Evolutionary conservation across 1,140 invertebrate genomes (phyloP).

Genomic region (Papilio aristodemus): DNA sequence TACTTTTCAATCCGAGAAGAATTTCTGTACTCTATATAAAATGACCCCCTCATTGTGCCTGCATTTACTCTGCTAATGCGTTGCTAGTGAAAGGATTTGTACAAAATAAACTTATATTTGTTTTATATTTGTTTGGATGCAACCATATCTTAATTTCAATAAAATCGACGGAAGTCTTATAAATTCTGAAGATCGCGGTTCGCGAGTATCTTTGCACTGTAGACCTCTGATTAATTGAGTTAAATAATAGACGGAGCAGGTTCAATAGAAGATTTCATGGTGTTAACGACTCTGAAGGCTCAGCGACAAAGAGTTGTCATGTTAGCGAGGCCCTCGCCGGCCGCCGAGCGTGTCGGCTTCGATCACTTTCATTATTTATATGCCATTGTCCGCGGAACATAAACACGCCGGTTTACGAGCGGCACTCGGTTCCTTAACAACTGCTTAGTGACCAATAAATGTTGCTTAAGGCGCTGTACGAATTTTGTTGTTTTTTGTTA

Average conservation of each 20-base stretch:
- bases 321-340: not conserved
- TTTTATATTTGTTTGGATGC: too few relatives aligned
- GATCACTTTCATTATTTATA: slow-evolving; percentile 73
- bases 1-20: too few relatives aligned
- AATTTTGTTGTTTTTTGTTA: slow-evolving; percentile 61
- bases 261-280: not conserved
- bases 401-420: slow-evolving; percentile 60
- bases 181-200: too few relatives aligned
- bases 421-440: slow-evolving; percentile 58
- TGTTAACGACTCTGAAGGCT: slow-evolving; percentile 6
- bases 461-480: slow-evolving; percentile 49
- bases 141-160: too few relatives aligned
- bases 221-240: not conserved
- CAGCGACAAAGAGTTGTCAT: not conserved
- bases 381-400: slow-evolving; percentile 61
- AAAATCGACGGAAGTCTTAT: too few relatives aligned
- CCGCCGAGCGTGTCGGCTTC: slow-evolving; percentile 44
- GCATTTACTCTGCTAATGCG: too few relatives aligned
- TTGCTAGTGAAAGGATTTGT: too few relatives aligned
- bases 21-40: too few relatives aligned
- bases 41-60: too few relatives aligned
- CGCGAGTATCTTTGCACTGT: not conserved
- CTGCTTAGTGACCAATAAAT: slow-evolving; percentile 61
- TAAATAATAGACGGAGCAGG: not conserved
- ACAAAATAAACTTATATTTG: too few relatives aligned